Evolutionary conservation across 2,113 vertebrate genomes (phyloP).

Genomic region (Lampris megalopsis): DNA sequence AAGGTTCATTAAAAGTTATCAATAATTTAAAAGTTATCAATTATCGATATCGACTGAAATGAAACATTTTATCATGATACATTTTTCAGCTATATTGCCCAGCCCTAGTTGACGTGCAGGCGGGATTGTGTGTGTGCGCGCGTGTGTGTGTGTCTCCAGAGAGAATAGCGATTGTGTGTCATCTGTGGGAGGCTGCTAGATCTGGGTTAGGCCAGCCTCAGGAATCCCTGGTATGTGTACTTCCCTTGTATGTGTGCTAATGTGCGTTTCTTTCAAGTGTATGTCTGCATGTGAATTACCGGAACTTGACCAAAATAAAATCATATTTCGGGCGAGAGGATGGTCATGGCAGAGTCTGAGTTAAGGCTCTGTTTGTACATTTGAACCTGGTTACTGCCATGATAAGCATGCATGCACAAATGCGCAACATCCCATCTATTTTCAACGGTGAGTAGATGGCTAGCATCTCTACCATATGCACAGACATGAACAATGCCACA

Average conservation of each 20-base stretch:
- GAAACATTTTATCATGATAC: no score
- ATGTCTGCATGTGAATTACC: neutral
- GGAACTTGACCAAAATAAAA: slow-evolving; percentile 7
- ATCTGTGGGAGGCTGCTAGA: slow-evolving; percentile 56
- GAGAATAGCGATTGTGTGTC: slow-evolving; percentile 27
- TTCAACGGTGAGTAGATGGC: neutral
- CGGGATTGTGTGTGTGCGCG: neutral
- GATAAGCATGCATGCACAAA: neutral
- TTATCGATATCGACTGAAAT: no score
- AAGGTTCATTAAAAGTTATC: no score
- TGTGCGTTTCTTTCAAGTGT: slow-evolving; percentile 23
- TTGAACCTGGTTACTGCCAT: neutral
- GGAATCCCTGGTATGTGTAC: slow-evolving; percentile 75
- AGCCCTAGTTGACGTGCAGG: neutral
- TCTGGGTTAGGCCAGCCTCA: slow-evolving; percentile 76
- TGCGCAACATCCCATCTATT: neutral
- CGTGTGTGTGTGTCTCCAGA: slow-evolving; percentile 14
- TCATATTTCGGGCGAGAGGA: neutral
- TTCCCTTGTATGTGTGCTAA: slow-evolving; percentile 45
- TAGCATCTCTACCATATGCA: no score
- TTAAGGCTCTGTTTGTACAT: no score
- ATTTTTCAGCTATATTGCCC: no score
- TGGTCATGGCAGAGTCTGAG: no score
- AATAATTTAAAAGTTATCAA: no score
- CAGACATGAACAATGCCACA: neutral